Conservation (phyloP, 2,797 vertebrate species). For the Hippopotamyrus pictus region DNA sequence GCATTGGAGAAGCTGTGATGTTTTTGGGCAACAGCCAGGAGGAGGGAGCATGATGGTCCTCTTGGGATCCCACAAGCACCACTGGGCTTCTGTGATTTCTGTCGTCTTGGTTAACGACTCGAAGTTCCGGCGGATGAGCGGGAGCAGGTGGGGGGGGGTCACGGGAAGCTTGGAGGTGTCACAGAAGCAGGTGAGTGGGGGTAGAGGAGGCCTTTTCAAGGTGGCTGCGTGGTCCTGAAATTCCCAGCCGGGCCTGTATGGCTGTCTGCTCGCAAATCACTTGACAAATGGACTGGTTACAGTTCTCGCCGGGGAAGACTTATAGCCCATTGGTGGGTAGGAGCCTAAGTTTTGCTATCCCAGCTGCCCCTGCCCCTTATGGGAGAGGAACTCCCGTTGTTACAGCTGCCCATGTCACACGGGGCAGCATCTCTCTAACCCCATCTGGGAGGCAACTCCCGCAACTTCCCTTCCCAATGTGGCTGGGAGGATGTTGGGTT, state of each 20-base stretch:
- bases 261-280: neutral
- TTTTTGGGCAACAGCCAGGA: neutral
- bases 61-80: neutral
- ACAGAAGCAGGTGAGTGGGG: neutral
- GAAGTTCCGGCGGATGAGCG: neutral
- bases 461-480: neutral
- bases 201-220: neutral
- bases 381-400: neutral
- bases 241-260: neutral
- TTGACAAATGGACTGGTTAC: constrained; percentile 2
- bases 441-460: neutral
- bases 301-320: neutral
- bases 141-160: constrained; percentile 5
- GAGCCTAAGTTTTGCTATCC: neutral
- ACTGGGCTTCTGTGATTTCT: neutral
- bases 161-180: neutral
- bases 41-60: neutral
- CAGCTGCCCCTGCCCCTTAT: constrained; percentile 15
- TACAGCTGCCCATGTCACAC: constrained; percentile 9
- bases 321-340: neutral
- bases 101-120: neutral
- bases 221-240: neutral
- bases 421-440: neutral
- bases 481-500: neutral
- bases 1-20: neutral